These are phyloP conservation scores for Tigriopus californicus DNA, from an alignment of 2,888 invertebrate genomes.

Conservation along the genomic window DNA sequence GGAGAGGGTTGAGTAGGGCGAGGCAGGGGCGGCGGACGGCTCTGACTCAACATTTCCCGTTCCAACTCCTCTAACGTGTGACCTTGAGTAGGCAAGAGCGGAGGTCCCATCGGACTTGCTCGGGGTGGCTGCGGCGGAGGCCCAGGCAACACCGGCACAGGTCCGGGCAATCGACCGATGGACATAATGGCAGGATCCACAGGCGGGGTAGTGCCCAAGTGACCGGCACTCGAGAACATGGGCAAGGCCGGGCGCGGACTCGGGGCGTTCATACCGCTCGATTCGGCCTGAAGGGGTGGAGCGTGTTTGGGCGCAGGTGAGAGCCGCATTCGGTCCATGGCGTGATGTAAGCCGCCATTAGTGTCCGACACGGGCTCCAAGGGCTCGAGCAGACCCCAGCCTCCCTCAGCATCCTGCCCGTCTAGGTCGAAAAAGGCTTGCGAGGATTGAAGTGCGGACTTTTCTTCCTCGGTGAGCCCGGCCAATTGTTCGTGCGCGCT, in stretches of 20 bases:
- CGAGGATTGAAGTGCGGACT: neutral
- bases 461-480: conserved; percentile 36
- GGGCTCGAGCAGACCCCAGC: neutral
- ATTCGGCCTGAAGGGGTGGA: too few species aligned
- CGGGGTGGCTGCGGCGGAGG: neutral
- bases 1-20: conserved; percentile 12
- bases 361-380: neutral
- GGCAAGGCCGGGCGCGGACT: neutral
- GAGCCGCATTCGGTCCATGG: neutral
- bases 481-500: conserved; percentile 43
- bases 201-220: neutral
- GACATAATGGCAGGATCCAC: conserved; percentile 14
- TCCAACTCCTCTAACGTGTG: conserved; percentile 50
- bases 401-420: neutral
- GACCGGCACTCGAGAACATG: neutral
- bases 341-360: neutral
- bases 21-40: conserved; percentile 4
- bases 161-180: conserved; percentile 1
- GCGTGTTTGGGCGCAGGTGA: neutral
- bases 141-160: neutral
- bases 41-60: conserved; percentile 39
- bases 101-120: neutral
- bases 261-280: too few species aligned
- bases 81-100: neutral
- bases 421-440: neutral